Conservation (phyloP, 2,797 vertebrate species). For the Alcedo quadribrachys region DNA sequence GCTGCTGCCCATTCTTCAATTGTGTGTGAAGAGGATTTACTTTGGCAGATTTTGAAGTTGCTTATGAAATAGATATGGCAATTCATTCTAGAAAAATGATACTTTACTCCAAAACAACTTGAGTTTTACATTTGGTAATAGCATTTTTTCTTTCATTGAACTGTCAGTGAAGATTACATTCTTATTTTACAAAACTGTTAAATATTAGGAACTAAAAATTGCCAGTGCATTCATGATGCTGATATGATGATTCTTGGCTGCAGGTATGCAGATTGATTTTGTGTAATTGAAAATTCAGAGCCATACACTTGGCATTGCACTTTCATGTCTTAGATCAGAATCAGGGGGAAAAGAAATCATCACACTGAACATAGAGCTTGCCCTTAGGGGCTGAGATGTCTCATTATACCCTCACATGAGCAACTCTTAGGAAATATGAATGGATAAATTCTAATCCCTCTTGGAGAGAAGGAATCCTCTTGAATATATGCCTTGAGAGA, state of each 20-base stretch:
- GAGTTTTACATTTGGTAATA: background rate
- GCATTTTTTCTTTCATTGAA: background rate
- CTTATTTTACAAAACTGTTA: background rate
- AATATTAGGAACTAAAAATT: background rate
- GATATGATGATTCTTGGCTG: background rate
- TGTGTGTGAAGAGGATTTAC: background rate
- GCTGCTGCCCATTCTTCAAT: background rate
- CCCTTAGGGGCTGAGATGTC: background rate
- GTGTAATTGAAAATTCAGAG: background rate
- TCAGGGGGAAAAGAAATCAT: background rate
- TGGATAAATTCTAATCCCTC: background rate
- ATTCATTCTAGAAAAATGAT: background rate
- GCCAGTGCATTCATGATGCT: background rate
- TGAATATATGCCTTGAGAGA: background rate
- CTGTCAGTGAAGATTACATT: background rate
- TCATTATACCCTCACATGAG: background rate
- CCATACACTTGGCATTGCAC: background rate
- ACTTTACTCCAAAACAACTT: background rate
- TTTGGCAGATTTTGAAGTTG: background rate
- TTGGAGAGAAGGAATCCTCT: background rate
- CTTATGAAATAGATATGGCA: background rate
- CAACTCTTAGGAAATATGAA: background rate
- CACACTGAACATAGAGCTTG: background rate
- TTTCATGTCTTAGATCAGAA: background rate
- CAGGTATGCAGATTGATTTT: background rate